Evolutionary conservation across 2,113 vertebrate genomes (phyloP).

Genomic region (Capra hircus): DNA sequence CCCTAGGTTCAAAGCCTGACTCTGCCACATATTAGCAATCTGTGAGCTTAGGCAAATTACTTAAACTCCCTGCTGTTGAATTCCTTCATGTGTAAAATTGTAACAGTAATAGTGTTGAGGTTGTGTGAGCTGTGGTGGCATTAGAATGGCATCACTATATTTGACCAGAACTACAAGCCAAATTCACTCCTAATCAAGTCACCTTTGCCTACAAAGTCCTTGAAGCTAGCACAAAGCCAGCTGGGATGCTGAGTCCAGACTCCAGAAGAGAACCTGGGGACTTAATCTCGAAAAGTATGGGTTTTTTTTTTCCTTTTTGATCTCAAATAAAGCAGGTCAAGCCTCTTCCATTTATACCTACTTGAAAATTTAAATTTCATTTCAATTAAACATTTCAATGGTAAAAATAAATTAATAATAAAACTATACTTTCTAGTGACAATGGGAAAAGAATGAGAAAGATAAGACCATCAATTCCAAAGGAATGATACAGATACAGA

Average conservation of each 20-base stretch:
- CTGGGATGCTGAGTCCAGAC: background rate
- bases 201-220: background rate
- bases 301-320: background rate
- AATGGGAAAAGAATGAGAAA: background rate
- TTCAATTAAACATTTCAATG: background rate
- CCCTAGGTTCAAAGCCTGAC: background rate
- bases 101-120: background rate
- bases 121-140: background rate
- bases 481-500: no score
- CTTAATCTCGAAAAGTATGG: background rate
- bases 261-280: background rate
- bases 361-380: background rate
- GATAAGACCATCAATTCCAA: background rate
- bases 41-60: background rate
- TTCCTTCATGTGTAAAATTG: slow-evolving; percentile 26
- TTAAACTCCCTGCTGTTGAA: slow-evolving; percentile 1
- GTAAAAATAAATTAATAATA: background rate
- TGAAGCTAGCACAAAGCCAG: background rate
- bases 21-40: background rate
- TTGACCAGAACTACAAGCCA: background rate
- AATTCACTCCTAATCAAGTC: background rate
- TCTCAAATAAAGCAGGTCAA: background rate
- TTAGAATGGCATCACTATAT: background rate
- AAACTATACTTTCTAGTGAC: background rate
- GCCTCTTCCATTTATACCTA: background rate